Evolutionary conservation across 2,888 invertebrate species (phyloP).

Genomic region (Mayetiola destructor): DNA sequence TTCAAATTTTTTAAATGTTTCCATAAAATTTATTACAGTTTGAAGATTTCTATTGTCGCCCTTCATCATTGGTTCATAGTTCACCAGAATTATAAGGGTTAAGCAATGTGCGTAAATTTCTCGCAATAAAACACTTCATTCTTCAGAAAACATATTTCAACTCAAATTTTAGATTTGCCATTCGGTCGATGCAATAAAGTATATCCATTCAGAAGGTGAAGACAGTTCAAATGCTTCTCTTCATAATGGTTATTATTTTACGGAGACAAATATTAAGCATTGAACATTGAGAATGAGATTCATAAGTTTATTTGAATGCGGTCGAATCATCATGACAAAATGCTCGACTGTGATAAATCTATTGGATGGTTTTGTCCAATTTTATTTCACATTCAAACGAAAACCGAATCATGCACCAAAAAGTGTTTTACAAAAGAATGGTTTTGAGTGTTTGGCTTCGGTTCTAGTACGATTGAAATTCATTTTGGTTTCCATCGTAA

Average conservation of each 20-base stretch:
- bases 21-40: conserved; percentile 8
- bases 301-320: conserved; percentile 2
- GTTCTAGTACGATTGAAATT: neutral
- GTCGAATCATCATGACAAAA: conserved; percentile 12
- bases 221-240: neutral
- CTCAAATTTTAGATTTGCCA: too few species aligned
- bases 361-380: neutral
- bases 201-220: neutral
- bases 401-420: neutral
- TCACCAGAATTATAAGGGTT: too few species aligned
- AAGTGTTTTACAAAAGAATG: too few species aligned
- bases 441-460: too few species aligned
- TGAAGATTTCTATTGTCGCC: conserved; percentile 12
- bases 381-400: neutral
- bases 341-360: conserved; percentile 6
- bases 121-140: too few species aligned
- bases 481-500: neutral
- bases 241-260: conserved; percentile 6
- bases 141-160: too few species aligned
- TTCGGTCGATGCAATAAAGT: too few species aligned
- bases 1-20: neutral
- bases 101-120: too few species aligned
- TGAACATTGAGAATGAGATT: too few species aligned
- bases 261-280: too few species aligned
- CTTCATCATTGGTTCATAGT: too few species aligned